phyloP scores from a whole-genome alignment of 1,140 invertebrate genomes.

The Callitettix versicolor region DNA sequence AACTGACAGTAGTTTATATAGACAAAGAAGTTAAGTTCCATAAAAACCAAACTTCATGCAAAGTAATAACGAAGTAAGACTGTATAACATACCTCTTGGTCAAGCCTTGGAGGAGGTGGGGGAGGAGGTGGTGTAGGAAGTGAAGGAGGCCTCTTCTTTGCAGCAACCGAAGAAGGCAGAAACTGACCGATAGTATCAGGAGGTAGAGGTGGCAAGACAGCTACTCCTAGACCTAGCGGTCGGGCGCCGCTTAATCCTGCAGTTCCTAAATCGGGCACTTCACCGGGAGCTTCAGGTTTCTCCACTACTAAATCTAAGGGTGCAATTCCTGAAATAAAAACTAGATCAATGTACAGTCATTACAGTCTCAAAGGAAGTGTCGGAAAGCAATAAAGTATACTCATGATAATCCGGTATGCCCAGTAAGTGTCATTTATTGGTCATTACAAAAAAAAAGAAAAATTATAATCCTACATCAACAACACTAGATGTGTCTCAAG shows the following conservation, averaged over 20 bases:
- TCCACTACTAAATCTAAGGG: conserved; percentile 3
- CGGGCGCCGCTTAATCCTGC: conserved; percentile 62
- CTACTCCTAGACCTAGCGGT: conserved; percentile 49
- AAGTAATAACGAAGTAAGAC: no score
- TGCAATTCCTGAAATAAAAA: neutral
- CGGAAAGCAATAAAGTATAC: no score
- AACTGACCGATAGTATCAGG: conserved; percentile 41
- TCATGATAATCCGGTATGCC: no score
- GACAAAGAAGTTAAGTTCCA: no score
- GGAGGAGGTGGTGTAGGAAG: conserved; percentile 40
- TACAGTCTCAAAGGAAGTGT: no score
- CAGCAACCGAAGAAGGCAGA: conserved; percentile 30
- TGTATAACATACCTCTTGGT: conserved; percentile 46
- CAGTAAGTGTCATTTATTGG: no score
- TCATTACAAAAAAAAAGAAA: no score
- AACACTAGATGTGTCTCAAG: no score
- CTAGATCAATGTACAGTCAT: no score
- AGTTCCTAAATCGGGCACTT: conserved; percentile 58
- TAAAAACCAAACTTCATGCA: no score
- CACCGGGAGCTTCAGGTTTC: conserved; percentile 53
- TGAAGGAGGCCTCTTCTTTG: conserved; percentile 40
- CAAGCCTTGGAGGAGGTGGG: conserved; percentile 48
- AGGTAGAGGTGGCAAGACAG: conserved; percentile 41
- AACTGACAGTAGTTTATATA: no score
- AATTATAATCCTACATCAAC: no score